A percentile compares a stretch with the other conserved stretches of the same genome.
These are phyloP conservation scores for Arenicola marina DNA, from an alignment of 2,888 invertebrate species.

Conservation along the genomic window DNA sequence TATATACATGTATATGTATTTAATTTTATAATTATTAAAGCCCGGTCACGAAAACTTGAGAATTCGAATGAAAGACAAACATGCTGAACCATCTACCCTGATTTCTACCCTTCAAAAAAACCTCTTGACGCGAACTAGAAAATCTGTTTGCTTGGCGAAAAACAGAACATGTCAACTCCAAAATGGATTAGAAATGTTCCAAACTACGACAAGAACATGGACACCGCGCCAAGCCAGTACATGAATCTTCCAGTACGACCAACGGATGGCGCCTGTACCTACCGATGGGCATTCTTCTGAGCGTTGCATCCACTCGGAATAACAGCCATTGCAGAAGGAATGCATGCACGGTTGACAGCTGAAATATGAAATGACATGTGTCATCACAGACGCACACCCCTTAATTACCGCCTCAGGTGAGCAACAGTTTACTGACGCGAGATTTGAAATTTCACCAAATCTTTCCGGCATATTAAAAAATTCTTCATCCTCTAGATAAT, in stretches of 20 bases:
- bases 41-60: too few species aligned
- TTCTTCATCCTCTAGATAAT: too few species aligned
- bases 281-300: slow-evolving; percentile 58
- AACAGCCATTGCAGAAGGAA: slow-evolving; percentile 60
- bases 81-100: too few species aligned
- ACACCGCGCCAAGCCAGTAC: background rate
- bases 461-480: too few species aligned
- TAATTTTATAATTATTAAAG: too few species aligned
- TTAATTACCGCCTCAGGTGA: too few species aligned
- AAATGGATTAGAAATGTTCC: background rate
- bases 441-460: too few species aligned
- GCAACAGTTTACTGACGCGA: too few species aligned
- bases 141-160: background rate
- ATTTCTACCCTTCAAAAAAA: background rate
- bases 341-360: slow-evolving; percentile 61
- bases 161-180: background rate
- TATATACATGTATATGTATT: too few species aligned
- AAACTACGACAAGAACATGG: background rate
- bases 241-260: background rate
- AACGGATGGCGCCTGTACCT: slow-evolving; percentile 23
- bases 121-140: background rate
- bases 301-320: slow-evolving; percentile 56
- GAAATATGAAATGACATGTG: slow-evolving; percentile 17
- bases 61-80: too few species aligned
- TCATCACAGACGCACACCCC: too few species aligned